Base-by-base conservation (phyloP, 2,888 invertebrate genomes). In the Drosophila mettleri region DNA sequence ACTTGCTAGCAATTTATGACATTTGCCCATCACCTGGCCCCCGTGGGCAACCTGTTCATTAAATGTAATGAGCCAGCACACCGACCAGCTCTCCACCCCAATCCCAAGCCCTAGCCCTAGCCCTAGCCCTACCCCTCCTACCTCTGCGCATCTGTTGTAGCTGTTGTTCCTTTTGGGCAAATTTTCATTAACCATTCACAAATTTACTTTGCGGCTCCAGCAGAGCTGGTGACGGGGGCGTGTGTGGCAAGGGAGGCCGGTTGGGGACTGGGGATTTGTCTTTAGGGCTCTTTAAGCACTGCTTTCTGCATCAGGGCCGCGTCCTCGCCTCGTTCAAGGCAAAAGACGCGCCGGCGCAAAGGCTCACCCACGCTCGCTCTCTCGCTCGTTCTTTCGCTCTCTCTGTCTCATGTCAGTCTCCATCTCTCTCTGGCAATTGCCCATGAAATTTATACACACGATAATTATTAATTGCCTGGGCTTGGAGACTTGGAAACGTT, bases 171-270 rank as follows among this genome's bases (percentile, higher is more conserved):
- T 49, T 20, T 45, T 51, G 59, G 49, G 57, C 46, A 88, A 86
- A 83, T 86, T 87, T 85, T 82, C 86, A 87, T 89, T 89, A 90
- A 90, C 90, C 90, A 89, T 89, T 88, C 86, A 87, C 89, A 90
- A 90, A 90, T 89, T 87, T 90, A 77, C 82, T 75, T 89, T 89
- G 90, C 63, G 89, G 62, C 39, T 53, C 38, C 51, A 39, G 55
- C 38, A 22, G 20, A 16, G 12, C 10, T 22, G 9, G 18, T 22
- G n/a, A 9, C 7, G 27, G 3, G 14, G 18, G 14, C 46, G 12
- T 4, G 4, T n/a, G 14, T 8, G 41, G 8, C 51, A 34, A n/a
- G 16, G 16, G 18, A 9, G 22, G 20, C 34, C 2, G n/a, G 51
- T 0, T 5, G n/a, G 6, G n/a, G 4, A 24, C 2, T 3, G 14